Evolutionary conservation across 2,113 vertebrate genomes (phyloP), one percentile per base, ranked within the genome.

Genomic region (Lates calcarifer): DNA sequence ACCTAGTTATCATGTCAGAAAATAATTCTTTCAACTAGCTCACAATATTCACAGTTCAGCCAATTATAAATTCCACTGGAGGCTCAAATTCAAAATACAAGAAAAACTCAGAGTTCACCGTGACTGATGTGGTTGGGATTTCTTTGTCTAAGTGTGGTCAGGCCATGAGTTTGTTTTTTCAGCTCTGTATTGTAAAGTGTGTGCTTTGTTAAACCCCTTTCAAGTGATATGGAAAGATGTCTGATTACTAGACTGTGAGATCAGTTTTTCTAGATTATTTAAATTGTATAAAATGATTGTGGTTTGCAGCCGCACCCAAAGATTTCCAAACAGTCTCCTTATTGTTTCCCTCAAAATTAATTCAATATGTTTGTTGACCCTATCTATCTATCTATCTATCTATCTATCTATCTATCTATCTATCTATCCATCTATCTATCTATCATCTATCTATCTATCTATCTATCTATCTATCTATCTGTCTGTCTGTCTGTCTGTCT

Each of bases 281-380:
- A 67, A 49, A 41, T 24, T 56, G 43, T 77, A 63, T 63, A n/a
- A 28, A 55, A 63, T 69, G 11, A 28, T 58, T 57, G 28, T 67
- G 78, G 74, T 77, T 57, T 73, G 31, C 9, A 77, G 63, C 55
- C n/a, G 11, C 35, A 53, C 17, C 41, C 37, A 62, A 15, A 60
- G 35, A 45, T n/a, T 53, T 67, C 28, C 9, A 74, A 37, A 49
- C 49, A 66, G 33, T 37, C 5, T 8, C 26, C 11, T 29, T 22
- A n/a, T 62, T 22, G 28, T 70, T 18, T 18, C 6, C 3, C 3
- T 24, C 4, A 0, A 35, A 68, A 77, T 37, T 2, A 6, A 65
- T 37, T 29, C 8, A 65, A 10, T 35, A 39, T 73, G 51, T 64
- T n/a, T 51, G 17, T 47, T 63, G 9, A 22, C 24, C 9, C n/a